Conservation (phyloP, 1,140 invertebrate genomes). For the Lordiphosa collinella region DNA sequence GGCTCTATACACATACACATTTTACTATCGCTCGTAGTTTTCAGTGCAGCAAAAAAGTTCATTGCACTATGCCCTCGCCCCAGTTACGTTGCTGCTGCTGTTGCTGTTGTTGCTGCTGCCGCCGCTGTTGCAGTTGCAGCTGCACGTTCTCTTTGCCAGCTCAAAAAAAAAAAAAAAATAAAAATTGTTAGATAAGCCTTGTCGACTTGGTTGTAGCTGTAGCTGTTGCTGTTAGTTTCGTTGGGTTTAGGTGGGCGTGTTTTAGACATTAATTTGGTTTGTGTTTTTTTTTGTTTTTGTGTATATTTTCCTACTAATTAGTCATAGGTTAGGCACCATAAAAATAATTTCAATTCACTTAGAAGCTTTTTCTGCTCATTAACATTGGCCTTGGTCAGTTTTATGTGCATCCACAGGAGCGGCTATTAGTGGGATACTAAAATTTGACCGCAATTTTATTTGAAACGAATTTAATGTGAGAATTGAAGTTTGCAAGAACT, state of each 20-base stretch:
- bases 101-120: slow-evolving; percentile 2
- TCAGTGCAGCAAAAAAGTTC: slow-evolving; percentile 42
- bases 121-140: background rate
- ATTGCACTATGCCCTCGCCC: slow-evolving; percentile 73
- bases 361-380: no score
- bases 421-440: no score
- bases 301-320: slow-evolving; percentile 34
- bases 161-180: background rate
- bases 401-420: no score
- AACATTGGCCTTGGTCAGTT: no score
- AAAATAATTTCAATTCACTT: background rate
- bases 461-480: no score
- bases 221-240: slow-evolving; percentile 9
- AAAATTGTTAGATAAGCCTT: background rate
- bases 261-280: slow-evolving; percentile 44
- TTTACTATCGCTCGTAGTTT: slow-evolving; percentile 72
- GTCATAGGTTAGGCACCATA: slow-evolving; percentile 19
- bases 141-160: slow-evolving; percentile 37
- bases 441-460: no score
- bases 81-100: slow-evolving; percentile 45
- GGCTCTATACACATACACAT: slow-evolving; percentile 27
- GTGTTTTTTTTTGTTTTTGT: slow-evolving; percentile 14
- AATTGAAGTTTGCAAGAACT: no score
- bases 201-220: background rate
- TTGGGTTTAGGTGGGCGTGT: slow-evolving; percentile 35